Evolutionary conservation across 2,797 vertebrate genomes (phyloP), one percentile per base, ranked within the genome.

Genomic region (Fratercula arctica): DNA sequence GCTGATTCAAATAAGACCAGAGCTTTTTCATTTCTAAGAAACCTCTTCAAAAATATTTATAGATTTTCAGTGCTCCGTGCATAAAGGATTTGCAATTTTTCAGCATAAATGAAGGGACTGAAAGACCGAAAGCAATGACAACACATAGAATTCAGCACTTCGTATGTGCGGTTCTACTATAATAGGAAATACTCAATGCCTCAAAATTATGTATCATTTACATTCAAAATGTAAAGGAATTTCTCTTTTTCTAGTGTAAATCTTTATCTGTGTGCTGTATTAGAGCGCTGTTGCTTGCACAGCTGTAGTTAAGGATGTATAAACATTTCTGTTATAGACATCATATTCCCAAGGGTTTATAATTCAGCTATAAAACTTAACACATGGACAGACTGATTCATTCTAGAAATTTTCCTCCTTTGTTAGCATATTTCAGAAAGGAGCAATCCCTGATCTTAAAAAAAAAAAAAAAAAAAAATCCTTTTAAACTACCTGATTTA

Each of bases 61-160:
- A 48, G 21, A 37, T 91, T 93, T 95, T 87, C 77, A 89, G 8
- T 92, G 89, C 81, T 95, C n/a, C 6, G 0, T 91, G 63, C 78
- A 84, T 80, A 91, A 93, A 91, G 56, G 75, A 96, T 92, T 97
- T 96, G 31, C 74, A 67, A 54, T 74, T 97, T 81, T 95, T 95
- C 64, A 87, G 43, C 72, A 73, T 80, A 83, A 96, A 85, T 91
- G 61, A 94, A 85, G 57, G n/a, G 61, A 91, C 6, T 93, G 60
- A 93, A 97, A 91, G 51, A 66, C 35, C 1, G 6, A 95, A 95
- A 91, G 77, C 35, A 78, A 78, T 66, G 69, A 89, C 69, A 94
- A 88, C 84, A 28, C 29, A 14, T 21, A 26, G 72, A 79, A 29
- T 67, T 89, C 9, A 29, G 35, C 4, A 2, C 50, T 82, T 89